phyloP scores from a whole-genome alignment of 2,888 invertebrate genomes.

The Meandrusa payeni region DNA sequence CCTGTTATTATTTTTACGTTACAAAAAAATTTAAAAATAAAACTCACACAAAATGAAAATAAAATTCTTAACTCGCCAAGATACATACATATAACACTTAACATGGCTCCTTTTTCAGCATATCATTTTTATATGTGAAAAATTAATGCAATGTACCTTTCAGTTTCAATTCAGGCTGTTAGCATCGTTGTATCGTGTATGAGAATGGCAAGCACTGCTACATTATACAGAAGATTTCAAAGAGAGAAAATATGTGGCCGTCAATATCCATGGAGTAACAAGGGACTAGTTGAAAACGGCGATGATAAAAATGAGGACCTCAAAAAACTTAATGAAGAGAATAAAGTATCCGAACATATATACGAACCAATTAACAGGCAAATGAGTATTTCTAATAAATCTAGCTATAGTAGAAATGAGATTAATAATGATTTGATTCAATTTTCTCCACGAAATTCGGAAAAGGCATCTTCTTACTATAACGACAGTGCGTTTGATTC shows the following conservation, averaged over 20 bases:
- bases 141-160: too few relatives aligned
- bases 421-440: slow-evolving; percentile 60
- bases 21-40: too few relatives aligned
- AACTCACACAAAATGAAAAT: too few relatives aligned
- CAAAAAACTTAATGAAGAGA: slow-evolving; percentile 33
- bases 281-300: slow-evolving; percentile 31
- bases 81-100: too few relatives aligned
- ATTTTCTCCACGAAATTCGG: slow-evolving; percentile 54
- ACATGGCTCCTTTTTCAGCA: too few relatives aligned
- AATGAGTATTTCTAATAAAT: slow-evolving; percentile 35
- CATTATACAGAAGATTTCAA: slow-evolving; percentile 88
- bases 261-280: slow-evolving; percentile 85
- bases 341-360: slow-evolving; percentile 40
- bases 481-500: slow-evolving; percentile 41
- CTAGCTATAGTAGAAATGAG: slow-evolving; percentile 33
- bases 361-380: slow-evolving; percentile 52
- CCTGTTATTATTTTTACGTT: too few relatives aligned
- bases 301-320: slow-evolving; percentile 50
- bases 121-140: too few relatives aligned
- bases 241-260: slow-evolving; percentile 87
- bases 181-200: slow-evolving; percentile 85
- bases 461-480: slow-evolving; percentile 41
- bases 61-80: too few relatives aligned
- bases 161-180: slow-evolving; percentile 84
- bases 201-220: slow-evolving; percentile 85